Evolutionary conservation across 2,888 invertebrate species (phyloP), one percentile per base, ranked within the genome.

Genomic region (Cheilosia scutellata): DNA sequence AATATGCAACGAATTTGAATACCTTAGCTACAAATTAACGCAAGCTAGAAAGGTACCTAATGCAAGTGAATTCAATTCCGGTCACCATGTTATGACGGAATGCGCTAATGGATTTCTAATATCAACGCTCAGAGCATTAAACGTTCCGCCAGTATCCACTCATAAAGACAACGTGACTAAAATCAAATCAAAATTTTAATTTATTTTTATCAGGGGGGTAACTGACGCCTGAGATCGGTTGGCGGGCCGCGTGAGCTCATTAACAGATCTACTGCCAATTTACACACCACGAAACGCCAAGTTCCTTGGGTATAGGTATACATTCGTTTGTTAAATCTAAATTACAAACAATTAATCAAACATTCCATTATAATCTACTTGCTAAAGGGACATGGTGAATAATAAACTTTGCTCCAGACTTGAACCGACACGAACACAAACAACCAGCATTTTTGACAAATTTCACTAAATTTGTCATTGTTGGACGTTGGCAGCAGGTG

Each of bases 281-380:
- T 68, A 62, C 27, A 57, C 72, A 63, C 72, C 40, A 37, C 47
- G 33, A 16, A 44, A 53, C 53, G 27, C 44, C 51, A 51, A 44
- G 76, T 42, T 33, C 40, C 58, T 68, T 68, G 29, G 27, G 63
- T 31, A n/a, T n/a, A 63, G 20, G 20, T 20, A 20, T 53, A 70
- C 37, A 58, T 70, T 75, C 80, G 71, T 84, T 84, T 75, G 65
- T 76, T 75, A 80, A 80, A 75, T 75, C 55, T 84, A 79, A 83
- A 84, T 84, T 79, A 66, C 75, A 49, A 62, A 66, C 47, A 71
- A 80, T 80, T 75, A 76, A 76, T 80, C 79, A 84, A 72, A 55
- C 78, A 83, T 78, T 78, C 66, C 66, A 60, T 65, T 65, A 71
- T 72, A 77, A 65, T 74, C 62, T 65, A 68, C 63, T 51, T 55